These are phyloP conservation scores for Salpingus planirostris DNA, from an alignment of 2,888 invertebrate species.

Conservation along the genomic window DNA sequence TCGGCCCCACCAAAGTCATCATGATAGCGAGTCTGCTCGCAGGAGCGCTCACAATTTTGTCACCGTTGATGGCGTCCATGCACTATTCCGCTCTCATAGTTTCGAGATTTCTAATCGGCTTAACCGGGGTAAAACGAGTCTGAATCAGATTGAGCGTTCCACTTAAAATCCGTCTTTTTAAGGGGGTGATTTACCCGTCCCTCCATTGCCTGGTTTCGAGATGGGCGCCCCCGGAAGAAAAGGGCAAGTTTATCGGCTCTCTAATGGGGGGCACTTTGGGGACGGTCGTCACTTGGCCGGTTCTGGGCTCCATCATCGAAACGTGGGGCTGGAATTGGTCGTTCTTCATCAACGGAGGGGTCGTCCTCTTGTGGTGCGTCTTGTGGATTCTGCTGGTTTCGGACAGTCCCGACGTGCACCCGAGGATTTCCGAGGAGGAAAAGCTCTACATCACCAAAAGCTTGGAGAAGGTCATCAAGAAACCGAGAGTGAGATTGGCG, in stretches of 20 bases:
- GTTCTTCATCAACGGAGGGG: slow-evolving; percentile 32
- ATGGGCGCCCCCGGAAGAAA: slow-evolving; percentile 46
- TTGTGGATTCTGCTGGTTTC: slow-evolving; percentile 45
- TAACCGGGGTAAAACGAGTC: slow-evolving; percentile 54
- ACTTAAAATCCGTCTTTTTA: slow-evolving; percentile 9
- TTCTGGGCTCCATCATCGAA: slow-evolving; percentile 40
- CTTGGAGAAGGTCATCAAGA: slow-evolving; percentile 32
- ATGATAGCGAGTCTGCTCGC: slow-evolving; percentile 46
- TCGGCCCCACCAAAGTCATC: slow-evolving; percentile 52
- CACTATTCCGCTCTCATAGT: slow-evolving; percentile 49
- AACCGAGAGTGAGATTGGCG: slow-evolving; percentile 44
- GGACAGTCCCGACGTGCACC: slow-evolving; percentile 48
- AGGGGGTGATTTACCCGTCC: slow-evolving; percentile 37
- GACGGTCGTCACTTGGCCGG: slow-evolving; percentile 44
- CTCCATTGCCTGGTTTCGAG: slow-evolving; percentile 35
- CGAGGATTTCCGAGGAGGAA: slow-evolving; percentile 45
- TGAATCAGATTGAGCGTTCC: background rate
- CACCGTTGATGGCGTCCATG: slow-evolving; percentile 51
- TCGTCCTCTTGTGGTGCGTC: slow-evolving; percentile 32
- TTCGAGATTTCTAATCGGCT: slow-evolving; percentile 52
- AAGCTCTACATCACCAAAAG: slow-evolving; percentile 47
- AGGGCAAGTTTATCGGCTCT: slow-evolving; percentile 43
- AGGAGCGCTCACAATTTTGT: slow-evolving; percentile 50
- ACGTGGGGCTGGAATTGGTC: slow-evolving; percentile 35
- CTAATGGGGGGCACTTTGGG: slow-evolving; percentile 45